Evolutionary conservation across 2,797 vertebrate genomes (phyloP).

Genomic region (Mus caroli): DNA sequence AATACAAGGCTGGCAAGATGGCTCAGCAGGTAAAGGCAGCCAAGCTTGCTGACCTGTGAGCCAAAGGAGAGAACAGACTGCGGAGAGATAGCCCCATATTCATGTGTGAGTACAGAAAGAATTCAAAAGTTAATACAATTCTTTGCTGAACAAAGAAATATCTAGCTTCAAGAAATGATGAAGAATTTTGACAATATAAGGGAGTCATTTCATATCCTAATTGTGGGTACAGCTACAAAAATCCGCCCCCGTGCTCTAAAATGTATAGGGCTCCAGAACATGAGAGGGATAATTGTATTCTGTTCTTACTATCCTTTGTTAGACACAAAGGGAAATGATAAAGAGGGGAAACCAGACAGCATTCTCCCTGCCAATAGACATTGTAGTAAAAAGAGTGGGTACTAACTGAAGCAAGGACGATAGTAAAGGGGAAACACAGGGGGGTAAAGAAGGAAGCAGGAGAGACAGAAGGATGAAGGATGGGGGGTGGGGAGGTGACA

Average conservation of each 20-base stretch:
- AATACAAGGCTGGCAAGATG: neutral
- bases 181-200: neutral
- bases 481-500: accelerated
- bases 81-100: neutral
- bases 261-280: neutral
- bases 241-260: neutral
- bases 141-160: neutral
- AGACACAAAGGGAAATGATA: neutral
- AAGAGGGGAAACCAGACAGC: neutral
- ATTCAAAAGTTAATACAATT: neutral
- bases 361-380: neutral
- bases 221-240: neutral
- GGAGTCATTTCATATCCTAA: neutral
- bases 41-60: neutral
- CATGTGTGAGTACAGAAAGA: neutral
- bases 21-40: neutral
- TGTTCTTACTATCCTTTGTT: neutral
- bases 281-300: neutral
- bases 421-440: neutral
- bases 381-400: neutral
- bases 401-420: neutral
- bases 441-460: neutral
- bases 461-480: neutral
- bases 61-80: neutral
- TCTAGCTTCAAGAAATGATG: neutral